These are phyloP conservation scores for Grammomys surdaster DNA, from an alignment of 2,113 vertebrate species.

Conservation along the genomic window DNA sequence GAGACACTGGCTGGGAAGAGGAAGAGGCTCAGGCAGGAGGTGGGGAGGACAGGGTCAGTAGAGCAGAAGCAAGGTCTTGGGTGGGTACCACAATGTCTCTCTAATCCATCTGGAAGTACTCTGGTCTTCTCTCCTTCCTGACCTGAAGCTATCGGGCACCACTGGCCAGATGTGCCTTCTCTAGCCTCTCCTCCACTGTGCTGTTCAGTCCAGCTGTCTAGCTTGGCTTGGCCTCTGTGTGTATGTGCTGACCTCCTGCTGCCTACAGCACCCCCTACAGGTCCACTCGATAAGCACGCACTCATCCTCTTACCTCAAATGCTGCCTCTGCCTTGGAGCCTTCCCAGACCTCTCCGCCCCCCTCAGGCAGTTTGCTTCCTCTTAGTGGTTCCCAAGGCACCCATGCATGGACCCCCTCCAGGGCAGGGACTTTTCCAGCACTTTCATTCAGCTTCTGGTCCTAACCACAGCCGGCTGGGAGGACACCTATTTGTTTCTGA, in stretches of 20 bases:
- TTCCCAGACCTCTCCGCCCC: not conserved
- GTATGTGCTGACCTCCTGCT: not conserved
- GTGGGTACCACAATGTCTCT: not conserved
- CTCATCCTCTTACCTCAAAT: not conserved
- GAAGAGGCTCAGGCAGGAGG: not conserved
- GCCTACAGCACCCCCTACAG: not conserved
- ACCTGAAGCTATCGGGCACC: not conserved
- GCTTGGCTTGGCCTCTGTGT: not conserved
- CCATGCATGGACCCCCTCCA: not conserved
- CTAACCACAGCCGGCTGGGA: not conserved
- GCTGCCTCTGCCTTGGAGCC: conserved; percentile 42
- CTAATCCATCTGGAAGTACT: not conserved
- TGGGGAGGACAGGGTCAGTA: too few species aligned
- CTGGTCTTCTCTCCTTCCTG: not conserved
- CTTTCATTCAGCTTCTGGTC: too few species aligned
- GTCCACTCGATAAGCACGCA: not conserved
- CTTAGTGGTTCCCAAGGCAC: not conserved
- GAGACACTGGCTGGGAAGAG: not conserved
- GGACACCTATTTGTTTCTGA: not conserved
- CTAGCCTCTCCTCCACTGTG: not conserved
- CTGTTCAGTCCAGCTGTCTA: not conserved
- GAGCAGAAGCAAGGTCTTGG: not conserved
- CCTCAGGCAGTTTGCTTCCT: not conserved
- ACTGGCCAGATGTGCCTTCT: not conserved
- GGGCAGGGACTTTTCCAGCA: too few species aligned